Base-by-base conservation (phyloP, 1,140 invertebrate species). In the Zelostemma sp. region DNA sequence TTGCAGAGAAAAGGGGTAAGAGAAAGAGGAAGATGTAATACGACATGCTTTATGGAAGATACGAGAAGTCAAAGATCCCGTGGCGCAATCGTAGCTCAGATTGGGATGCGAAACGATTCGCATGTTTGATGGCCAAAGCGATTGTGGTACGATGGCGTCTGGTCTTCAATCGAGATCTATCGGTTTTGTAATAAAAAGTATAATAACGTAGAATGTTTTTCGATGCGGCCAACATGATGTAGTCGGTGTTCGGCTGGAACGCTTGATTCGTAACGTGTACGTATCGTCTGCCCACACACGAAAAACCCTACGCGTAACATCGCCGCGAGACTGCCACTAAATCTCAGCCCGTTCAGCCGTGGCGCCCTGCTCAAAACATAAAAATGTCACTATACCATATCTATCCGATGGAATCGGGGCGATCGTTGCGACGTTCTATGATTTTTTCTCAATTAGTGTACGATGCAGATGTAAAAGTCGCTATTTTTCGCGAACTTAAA, bases 151-250 rank as follows among this genome's bases (percentile, higher is more conserved):
- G 49, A 6, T 69, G 40, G 46, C 57, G 58, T n/a, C n/a, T n/a
- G n/a, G n/a, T n/a, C n/a, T 64, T 69, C 64, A 54, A 67, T 68
- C 49, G 49, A 18, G 54, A 54, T 73, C 73, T 75, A 75, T 75
- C 56, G 65, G 61, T 75, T 75, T 75, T 71, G 73, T 61, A 67
- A 71, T 73, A 73, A 72, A 72, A 69, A 66, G 65, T 70, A 73
- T 74, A 77, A 77, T 73, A 77, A 73, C 61, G 54, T 58, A 57
- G 67, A 78, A 72, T 69, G 72, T 72, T 74, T 78, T 76, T 55
- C 68, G 62, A 74, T 75, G 66, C 65, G 65, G 59, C 59, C 35
- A 53, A 56, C 62, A 69, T 65, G 74, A 72, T 72, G 68, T 69
- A 73, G 67, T 60, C 60, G 51, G 60, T 68, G 41, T 72, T 57